These are phyloP conservation scores for Aix galericulata DNA, from an alignment of 2,113 vertebrate genomes.

Conservation along the genomic window DNA sequence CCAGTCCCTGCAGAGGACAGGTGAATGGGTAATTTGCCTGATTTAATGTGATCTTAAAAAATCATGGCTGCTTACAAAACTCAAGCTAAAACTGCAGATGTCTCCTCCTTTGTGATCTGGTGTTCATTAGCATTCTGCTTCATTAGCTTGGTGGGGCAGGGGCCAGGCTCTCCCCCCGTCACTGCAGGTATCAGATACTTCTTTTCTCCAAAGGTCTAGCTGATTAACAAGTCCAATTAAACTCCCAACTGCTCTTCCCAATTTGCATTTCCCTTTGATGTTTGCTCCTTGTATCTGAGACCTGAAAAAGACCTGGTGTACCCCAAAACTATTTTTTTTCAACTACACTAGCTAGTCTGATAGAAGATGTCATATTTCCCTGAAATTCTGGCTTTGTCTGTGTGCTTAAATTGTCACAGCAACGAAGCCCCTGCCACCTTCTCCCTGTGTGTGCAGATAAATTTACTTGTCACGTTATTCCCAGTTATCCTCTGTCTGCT, in stretches of 20 bases:
- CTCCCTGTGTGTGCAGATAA: neutral
- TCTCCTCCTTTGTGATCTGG: neutral
- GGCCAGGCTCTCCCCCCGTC: neutral
- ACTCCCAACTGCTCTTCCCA: neutral
- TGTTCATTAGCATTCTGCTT: neutral
- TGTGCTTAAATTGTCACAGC: neutral
- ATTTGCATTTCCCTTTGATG: constrained; percentile 54
- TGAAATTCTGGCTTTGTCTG: neutral
- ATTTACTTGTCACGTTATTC: neutral
- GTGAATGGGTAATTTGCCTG: neutral
- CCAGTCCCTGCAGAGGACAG: neutral
- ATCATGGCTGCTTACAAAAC: neutral
- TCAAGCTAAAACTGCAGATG: neutral
- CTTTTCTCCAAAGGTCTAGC: neutral
- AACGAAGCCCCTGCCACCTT: neutral
- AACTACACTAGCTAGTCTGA: neutral
- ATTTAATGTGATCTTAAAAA: neutral
- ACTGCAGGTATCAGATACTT: neutral
- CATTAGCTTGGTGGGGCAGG: neutral
- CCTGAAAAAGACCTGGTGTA: neutral
- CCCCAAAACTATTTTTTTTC: neutral
- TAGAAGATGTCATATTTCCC: neutral
- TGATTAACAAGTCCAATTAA: constrained; percentile 54
- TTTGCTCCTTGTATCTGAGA: neutral
- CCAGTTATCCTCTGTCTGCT: neutral